phyloP scores from a whole-genome alignment of 2,888 invertebrate species.

The Cheilosia urbana region DNA sequence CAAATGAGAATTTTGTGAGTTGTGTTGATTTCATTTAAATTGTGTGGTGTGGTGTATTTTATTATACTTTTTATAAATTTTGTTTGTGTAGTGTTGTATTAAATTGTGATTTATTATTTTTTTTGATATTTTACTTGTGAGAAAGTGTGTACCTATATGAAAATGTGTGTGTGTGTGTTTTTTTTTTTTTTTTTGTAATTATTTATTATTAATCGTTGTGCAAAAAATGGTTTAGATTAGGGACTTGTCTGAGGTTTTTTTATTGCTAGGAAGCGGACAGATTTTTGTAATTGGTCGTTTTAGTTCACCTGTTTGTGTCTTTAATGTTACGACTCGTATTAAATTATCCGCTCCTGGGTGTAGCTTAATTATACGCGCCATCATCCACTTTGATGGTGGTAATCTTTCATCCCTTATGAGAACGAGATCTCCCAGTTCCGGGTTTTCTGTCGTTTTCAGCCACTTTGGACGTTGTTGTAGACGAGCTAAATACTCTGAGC shows the following conservation, averaged over 20 bases:
- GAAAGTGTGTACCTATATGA: background rate
- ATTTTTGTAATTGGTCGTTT: slow-evolving; percentile 47
- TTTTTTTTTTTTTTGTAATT: background rate
- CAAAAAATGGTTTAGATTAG: background rate
- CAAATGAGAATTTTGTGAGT: background rate
- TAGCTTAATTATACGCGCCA: background rate
- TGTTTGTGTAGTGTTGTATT: background rate
- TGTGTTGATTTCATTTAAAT: background rate
- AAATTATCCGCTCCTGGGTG: slow-evolving; percentile 2
- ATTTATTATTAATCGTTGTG: too few relatives aligned
- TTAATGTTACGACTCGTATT: background rate
- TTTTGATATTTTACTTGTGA: slow-evolving; percentile 15
- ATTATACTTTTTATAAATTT: background rate
- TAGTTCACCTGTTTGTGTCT: too few relatives aligned
- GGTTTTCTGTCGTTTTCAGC: slow-evolving; percentile 6
- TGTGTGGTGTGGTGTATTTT: background rate
- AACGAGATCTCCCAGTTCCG: slow-evolving; percentile 4
- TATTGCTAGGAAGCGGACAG: slow-evolving; percentile 26
- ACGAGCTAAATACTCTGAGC: slow-evolving; percentile 3
- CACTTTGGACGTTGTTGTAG: slow-evolving; percentile 40
- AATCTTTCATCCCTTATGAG: slow-evolving; percentile 11
- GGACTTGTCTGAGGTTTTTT: background rate
- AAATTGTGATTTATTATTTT: background rate
- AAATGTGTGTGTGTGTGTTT: background rate
- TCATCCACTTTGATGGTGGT: slow-evolving; percentile 8